Conservation (phyloP, 1,140 invertebrate species). For the Aphaenogaster ashmeadi region DNA sequence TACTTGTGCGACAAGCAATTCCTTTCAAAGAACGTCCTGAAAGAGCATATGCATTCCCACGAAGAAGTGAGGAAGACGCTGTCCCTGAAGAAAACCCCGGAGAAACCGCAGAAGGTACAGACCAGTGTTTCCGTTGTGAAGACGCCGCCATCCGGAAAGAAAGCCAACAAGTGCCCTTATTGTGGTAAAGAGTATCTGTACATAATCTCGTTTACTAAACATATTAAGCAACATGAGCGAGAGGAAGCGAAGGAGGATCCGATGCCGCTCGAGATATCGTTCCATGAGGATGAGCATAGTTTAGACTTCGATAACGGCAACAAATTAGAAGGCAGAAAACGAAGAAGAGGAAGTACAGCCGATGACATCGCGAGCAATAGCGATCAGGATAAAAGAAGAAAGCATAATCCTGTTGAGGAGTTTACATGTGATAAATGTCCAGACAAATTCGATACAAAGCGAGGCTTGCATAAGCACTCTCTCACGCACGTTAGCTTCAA, state of each 20-base stretch:
- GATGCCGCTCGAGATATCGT: constrained; percentile 79
- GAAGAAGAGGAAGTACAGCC: not conserved
- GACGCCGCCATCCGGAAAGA: constrained; percentile 83
- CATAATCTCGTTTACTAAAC: constrained; percentile 85
- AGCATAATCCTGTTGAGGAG: constrained; percentile 55
- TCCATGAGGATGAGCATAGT: constrained; percentile 79
- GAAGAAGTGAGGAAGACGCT: constrained; percentile 83
- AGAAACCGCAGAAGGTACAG: constrained; percentile 77
- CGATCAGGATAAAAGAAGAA: not conserved
- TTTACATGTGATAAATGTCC: constrained; percentile 78
- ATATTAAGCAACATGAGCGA: constrained; percentile 84
- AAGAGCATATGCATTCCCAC: constrained; percentile 86
- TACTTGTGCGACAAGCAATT: constrained; percentile 85
- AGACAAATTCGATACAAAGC: constrained; percentile 77
- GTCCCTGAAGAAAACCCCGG: constrained; percentile 77
- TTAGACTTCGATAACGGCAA: constrained; percentile 77
- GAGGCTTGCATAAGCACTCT: constrained; percentile 73
- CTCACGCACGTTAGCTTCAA: constrained; percentile 73
- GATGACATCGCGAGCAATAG: not conserved
- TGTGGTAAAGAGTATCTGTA: constrained; percentile 86
- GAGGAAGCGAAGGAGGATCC: constrained; percentile 73
- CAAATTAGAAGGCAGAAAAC: constrained; percentile 47
- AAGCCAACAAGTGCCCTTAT: constrained; percentile 84
- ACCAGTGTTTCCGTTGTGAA: constrained; percentile 53
- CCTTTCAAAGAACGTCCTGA: constrained; percentile 83